phyloP scores from a whole-genome alignment of 2,888 invertebrate species.

The Dynastes tityus region DNA sequence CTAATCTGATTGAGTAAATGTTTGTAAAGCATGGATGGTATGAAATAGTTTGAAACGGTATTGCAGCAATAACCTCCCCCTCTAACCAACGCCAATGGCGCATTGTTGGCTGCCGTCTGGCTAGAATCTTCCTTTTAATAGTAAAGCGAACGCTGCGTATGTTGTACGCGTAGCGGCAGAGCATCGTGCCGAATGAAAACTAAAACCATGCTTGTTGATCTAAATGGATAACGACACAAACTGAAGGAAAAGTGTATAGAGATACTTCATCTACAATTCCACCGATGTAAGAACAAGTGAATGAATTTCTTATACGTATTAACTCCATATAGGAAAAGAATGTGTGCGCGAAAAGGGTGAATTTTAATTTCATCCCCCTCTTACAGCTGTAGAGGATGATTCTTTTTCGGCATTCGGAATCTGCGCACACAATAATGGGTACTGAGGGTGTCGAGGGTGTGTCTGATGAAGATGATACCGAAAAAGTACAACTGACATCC shows the following conservation, averaged over 20 bases:
- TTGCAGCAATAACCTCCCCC: constrained; percentile 34
- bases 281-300: neutral
- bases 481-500: constrained; percentile 73
- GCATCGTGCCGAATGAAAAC: constrained; percentile 29
- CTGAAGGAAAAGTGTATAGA: neutral
- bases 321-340: neutral
- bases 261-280: neutral
- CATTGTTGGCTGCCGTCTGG: constrained; percentile 36
- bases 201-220: constrained; percentile 21
- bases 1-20: no score
- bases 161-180: constrained; percentile 14
- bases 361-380: constrained; percentile 36
- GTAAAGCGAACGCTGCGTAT: constrained; percentile 19
- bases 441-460: constrained; percentile 72
- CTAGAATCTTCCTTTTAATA: constrained; percentile 34
- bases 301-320: neutral
- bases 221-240: constrained; percentile 25
- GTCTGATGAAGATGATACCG: constrained; percentile 69
- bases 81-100: constrained; percentile 20
- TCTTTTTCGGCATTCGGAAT: constrained; percentile 58
- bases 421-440: constrained; percentile 66
- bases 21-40: no score
- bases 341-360: constrained; percentile 30
- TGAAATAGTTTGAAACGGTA: neutral
- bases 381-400: constrained; percentile 55